Evolutionary conservation across 2,888 invertebrate genomes (phyloP).

Genomic region (Hydroisotoma schaefferi): DNA sequence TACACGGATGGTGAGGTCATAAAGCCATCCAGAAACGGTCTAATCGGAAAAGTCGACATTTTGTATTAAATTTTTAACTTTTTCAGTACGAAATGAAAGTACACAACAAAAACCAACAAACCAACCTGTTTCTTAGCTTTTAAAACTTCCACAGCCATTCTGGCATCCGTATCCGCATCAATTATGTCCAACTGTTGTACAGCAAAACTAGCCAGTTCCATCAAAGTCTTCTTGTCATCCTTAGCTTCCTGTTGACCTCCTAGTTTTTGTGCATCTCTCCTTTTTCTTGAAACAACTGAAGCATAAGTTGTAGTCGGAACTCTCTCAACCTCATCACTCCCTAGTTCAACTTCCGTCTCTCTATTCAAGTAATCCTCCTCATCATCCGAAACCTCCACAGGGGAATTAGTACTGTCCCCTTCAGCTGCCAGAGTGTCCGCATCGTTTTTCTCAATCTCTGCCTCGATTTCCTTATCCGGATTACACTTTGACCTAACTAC

Average conservation of each 20-base stretch:
- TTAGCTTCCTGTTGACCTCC: constrained; percentile 45
- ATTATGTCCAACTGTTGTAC: constrained; percentile 56
- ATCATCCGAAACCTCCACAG: no score
- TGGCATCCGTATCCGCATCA: constrained; percentile 56
- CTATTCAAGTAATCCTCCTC: constrained; percentile 42
- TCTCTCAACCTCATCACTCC: constrained; percentile 44
- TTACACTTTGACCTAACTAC: constrained; percentile 65
- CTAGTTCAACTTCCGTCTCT: constrained; percentile 51
- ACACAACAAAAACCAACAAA: background rate
- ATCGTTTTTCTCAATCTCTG: constrained; percentile 52
- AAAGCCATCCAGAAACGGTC: constrained; percentile 63
- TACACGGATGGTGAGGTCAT: constrained; percentile 58
- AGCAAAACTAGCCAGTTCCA: constrained; percentile 55
- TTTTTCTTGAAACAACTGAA: constrained; percentile 4
- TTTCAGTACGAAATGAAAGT: constrained; percentile 4
- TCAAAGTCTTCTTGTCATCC: constrained; percentile 49
- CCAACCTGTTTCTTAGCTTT: constrained; percentile 52
- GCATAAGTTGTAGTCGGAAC: constrained; percentile 12
- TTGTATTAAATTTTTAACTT: background rate
- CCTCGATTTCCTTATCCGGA: constrained; percentile 57
- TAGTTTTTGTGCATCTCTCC: constrained; percentile 20
- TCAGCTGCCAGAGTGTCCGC: constrained; percentile 50
- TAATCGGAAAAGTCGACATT: constrained; percentile 50
- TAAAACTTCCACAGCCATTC: constrained; percentile 55
- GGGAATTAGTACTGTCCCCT: no score